phyloP scores from a whole-genome alignment of 2,113 vertebrate species.

The Vimba vimba region DNA sequence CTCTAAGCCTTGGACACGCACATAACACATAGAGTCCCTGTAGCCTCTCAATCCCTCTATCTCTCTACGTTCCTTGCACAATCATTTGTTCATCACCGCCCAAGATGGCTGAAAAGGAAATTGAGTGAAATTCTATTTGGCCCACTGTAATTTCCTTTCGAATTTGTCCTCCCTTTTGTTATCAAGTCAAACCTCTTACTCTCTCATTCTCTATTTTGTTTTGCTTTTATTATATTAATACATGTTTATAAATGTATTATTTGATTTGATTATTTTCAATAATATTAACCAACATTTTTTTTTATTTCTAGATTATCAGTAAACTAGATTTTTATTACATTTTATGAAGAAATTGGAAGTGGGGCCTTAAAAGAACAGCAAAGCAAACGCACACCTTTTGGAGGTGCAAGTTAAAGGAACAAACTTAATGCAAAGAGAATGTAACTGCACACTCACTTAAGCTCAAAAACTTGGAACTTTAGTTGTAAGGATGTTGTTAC shows the following conservation, averaged over 20 bases:
- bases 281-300: not conserved
- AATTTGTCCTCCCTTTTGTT: not conserved
- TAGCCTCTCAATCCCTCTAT: constrained; percentile 45
- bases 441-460: too few species aligned
- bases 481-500: too few species aligned
- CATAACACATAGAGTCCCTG: not conserved
- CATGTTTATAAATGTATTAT: too few species aligned
- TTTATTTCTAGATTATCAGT: too few species aligned
- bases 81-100: not conserved
- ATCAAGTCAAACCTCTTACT: constrained; percentile 7
- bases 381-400: too few species aligned
- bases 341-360: too few species aligned
- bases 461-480: too few species aligned
- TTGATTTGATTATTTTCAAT: not conserved
- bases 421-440: too few species aligned
- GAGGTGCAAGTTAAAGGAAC: too few species aligned
- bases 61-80: constrained; percentile 26
- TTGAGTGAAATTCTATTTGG: constrained; percentile 55
- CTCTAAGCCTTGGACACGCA: constrained; percentile 18
- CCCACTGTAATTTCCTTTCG: constrained; percentile 39
- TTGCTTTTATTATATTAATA: not conserved
- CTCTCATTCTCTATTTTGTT: constrained; percentile 19
- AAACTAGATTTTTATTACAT: too few species aligned
- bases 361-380: too few species aligned
- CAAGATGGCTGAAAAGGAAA: constrained; percentile 49